phyloP scores from a whole-genome alignment of 2,113 vertebrate species.

The Erythrocercus mccallii region DNA sequence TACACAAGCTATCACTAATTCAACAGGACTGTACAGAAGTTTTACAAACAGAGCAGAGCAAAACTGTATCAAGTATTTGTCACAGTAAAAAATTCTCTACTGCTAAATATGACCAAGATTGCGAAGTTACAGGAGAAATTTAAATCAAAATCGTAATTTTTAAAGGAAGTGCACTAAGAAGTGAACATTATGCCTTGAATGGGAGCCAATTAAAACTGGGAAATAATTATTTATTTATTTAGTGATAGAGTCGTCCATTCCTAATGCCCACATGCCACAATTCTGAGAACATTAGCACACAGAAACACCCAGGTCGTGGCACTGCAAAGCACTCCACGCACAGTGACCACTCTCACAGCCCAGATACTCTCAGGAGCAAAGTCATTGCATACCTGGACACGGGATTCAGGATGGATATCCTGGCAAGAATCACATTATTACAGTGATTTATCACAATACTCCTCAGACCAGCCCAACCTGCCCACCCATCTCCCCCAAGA shows the following conservation, averaged over 20 bases:
- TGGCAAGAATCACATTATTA: not conserved
- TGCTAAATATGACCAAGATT: not conserved
- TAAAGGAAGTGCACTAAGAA: not conserved
- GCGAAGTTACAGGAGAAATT: not conserved
- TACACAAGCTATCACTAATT: not conserved
- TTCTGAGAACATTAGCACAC: not conserved
- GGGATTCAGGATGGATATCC: not conserved
- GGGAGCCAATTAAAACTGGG: fast-evolving
- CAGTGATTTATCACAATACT: not conserved
- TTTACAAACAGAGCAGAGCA: not conserved
- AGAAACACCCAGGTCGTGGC: not conserved
- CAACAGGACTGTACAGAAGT: not conserved
- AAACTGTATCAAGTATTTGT: not conserved
- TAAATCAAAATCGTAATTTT: not conserved
- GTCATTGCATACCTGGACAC: fast-evolving
- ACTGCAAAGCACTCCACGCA: fast-evolving
- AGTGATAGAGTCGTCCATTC: not conserved
- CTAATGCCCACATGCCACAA: not conserved
- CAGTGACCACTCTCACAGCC: not conserved
- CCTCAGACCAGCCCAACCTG: not conserved
- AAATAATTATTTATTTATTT: not conserved
- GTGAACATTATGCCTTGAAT: not conserved
- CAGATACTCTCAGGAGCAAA: not conserved
- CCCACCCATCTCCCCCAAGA: not conserved
- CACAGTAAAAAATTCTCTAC: not conserved